These are phyloP conservation scores for Centroberyx gerrardi DNA, from an alignment of 2,797 vertebrate species.

Conservation along the genomic window DNA sequence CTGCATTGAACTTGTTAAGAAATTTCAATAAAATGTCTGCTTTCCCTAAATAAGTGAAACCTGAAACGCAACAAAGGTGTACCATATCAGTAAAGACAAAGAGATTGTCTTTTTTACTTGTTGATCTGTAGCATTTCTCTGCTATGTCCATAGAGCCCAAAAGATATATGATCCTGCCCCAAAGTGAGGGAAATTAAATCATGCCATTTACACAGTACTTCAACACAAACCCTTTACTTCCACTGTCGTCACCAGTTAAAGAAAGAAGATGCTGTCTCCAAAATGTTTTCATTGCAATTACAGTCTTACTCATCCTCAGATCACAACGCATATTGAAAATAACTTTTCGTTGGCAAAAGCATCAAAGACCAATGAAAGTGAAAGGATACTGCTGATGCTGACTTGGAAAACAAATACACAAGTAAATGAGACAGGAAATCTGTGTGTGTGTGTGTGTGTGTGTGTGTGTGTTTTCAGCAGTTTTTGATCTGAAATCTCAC, in stretches of 20 bases:
- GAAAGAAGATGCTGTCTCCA: slow-evolving; percentile 32
- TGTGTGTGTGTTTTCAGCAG: slow-evolving; percentile 51
- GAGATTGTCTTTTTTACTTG: not conserved
- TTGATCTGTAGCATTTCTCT: not conserved
- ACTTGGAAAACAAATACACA: slow-evolving; percentile 71
- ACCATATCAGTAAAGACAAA: not conserved
- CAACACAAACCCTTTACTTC: slow-evolving; percentile 33
- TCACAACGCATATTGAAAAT: slow-evolving; percentile 43
- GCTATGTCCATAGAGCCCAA: not conserved
- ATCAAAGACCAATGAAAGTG: slow-evolving; percentile 64
- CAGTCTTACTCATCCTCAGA: slow-evolving; percentile 32
- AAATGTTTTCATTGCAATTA: slow-evolving; percentile 49
- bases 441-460: slow-evolving; percentile 40
- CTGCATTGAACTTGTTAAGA: not conserved
- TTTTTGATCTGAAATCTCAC: slow-evolving; percentile 66
- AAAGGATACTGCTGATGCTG: slow-evolving; percentile 55
- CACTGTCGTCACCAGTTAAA: slow-evolving; percentile 46
- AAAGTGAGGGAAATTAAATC: slow-evolving; percentile 18
- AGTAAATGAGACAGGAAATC: slow-evolving; percentile 68
- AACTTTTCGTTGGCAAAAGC: slow-evolving; percentile 40
- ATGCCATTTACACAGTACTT: slow-evolving; percentile 25
- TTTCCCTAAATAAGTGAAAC: not conserved
- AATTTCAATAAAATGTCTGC: not conserved
- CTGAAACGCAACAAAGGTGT: too few relatives aligned
- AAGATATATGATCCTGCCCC: not conserved